phyloP scores from a whole-genome alignment of 37 sponge, comb jelly and placozoan species.

The Chondrosia reniformis region DNA sequence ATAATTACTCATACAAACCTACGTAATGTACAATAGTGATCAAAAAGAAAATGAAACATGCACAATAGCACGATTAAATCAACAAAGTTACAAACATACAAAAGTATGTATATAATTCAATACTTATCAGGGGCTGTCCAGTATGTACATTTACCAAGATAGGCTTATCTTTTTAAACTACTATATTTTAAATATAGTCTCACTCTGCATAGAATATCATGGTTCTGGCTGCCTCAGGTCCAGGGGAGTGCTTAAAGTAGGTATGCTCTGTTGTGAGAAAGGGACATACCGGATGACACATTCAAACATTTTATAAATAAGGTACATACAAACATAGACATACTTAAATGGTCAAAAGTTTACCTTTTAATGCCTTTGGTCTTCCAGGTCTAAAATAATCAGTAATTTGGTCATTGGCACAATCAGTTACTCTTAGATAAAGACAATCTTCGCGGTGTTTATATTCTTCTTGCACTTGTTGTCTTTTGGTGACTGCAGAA shows the following conservation, averaged over 20 bases:
- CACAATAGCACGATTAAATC: no score
- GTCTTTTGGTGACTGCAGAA: no score
- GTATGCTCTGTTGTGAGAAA: constrained; percentile 58
- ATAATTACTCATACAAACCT: no score
- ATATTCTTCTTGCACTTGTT: constrained; percentile 67
- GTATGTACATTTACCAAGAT: no score
- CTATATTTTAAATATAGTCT: background rate
- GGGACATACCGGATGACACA: background rate
- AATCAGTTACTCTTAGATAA: constrained; percentile 37
- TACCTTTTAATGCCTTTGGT: constrained; percentile 50
- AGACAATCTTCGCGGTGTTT: constrained; percentile 72
- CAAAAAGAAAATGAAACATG: no score
- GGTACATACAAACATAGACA: background rate
- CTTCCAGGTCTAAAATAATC: constrained; percentile 77
- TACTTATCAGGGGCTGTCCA: no score
- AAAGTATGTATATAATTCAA: no score
- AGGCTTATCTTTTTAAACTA: no score
- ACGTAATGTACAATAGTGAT: no score
- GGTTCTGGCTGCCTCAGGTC: constrained; percentile 39
- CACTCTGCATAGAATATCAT: constrained; percentile 62
- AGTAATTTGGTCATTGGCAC: constrained; percentile 37
- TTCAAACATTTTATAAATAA: no score
- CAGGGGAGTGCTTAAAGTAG: constrained; percentile 47
- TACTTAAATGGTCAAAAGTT: background rate
- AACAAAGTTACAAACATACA: no score